Base-by-base conservation (phyloP, 2,113 vertebrate species). In the Lontra canadensis region DNA sequence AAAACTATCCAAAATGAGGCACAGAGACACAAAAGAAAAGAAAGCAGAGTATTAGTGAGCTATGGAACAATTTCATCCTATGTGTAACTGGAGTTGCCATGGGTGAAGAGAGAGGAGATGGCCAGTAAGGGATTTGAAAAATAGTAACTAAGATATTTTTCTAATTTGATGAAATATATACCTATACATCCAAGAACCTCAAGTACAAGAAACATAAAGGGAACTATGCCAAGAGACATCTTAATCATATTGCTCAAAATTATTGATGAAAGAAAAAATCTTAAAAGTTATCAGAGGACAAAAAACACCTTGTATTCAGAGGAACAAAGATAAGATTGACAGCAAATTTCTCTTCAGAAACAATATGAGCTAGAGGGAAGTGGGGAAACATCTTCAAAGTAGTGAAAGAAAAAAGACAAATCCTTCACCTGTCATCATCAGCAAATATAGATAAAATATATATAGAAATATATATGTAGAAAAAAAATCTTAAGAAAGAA, bases 241-340 rank as follows among this genome's bases (percentile, higher is more conserved):
- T 82, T 71, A 57, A 86, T 61, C 34, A 85, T 79, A 85, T 85
- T 84, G 42, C 20, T 73, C 55, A 94, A 93, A 81, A 84, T 85
- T 88, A 71, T 55, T 74, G 71, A 65, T 85, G 21, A 88, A 80
- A 29, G 76, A n/a, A 95, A n/a, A 82, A 78, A 92, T 76, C 34
- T 55, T 92, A 39, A 92, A 63, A 88, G 65, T 23, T 90, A 4
- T 86, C 11, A 61, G 21, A 79, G 18, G 15, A 78, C 69, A 39
- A 17, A 49, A 76, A 65, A 69, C 34, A 29, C 12, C 14, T 71
- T 84, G 55, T 61, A 31, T 55, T 91, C 44, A 79, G n/a, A 84
- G 25, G 31, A 92, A 31, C 18, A 94, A 57, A 26, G n/a, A n/a
- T 44, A 87, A 96, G 21, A n/a, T 59, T 73, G 17, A 80, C 10